Percentiles rank a stretch among this genome's conserved stretches.
These are phyloP conservation scores for Sogatella furcifera DNA, from an alignment of 1,140 invertebrate species.

Conservation along the genomic window DNA sequence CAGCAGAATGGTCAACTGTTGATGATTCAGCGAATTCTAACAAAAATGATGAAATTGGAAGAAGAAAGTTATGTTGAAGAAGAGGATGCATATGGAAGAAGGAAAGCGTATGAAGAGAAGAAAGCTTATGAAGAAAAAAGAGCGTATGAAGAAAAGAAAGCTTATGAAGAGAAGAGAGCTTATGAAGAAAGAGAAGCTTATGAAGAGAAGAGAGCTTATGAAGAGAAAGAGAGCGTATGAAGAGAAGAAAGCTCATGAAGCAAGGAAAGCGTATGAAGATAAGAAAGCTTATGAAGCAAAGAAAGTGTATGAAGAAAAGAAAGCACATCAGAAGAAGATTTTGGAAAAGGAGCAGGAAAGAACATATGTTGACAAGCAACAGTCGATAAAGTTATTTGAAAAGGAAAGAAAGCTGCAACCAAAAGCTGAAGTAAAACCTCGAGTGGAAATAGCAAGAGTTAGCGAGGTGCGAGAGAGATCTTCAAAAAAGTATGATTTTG, in stretches of 20 bases:
- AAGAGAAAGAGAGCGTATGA: not conserved
- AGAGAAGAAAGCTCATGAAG: not conserved
- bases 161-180: not conserved
- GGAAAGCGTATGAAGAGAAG: not conserved
- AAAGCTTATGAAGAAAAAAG: not conserved
- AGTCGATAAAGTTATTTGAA: not conserved
- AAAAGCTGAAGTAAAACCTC: too few relatives aligned
- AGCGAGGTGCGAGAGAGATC: not conserved
- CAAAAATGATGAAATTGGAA: not conserved
- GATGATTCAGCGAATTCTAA: not conserved
- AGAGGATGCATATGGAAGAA: too few relatives aligned
- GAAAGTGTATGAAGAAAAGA: not conserved
- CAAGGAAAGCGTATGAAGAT: not conserved
- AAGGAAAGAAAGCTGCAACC: too few relatives aligned
- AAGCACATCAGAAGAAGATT: not conserved
- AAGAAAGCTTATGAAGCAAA: not conserved
- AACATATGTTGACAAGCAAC: not conserved
- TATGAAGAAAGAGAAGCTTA: not conserved
- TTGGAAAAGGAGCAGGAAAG: not conserved
- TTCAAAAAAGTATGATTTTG: not conserved
- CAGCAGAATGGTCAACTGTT: constrained; percentile 10
- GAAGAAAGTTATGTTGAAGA: constrained; percentile 1
- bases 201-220: not conserved
- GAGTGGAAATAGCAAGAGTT: too few relatives aligned
- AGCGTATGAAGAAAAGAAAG: not conserved